Percentiles rank a stretch among this genome's conserved stretches.
These are phyloP conservation scores for Amphipyra tragopoginis DNA, from an alignment of 2,888 invertebrate genomes.

Conservation along the genomic window DNA sequence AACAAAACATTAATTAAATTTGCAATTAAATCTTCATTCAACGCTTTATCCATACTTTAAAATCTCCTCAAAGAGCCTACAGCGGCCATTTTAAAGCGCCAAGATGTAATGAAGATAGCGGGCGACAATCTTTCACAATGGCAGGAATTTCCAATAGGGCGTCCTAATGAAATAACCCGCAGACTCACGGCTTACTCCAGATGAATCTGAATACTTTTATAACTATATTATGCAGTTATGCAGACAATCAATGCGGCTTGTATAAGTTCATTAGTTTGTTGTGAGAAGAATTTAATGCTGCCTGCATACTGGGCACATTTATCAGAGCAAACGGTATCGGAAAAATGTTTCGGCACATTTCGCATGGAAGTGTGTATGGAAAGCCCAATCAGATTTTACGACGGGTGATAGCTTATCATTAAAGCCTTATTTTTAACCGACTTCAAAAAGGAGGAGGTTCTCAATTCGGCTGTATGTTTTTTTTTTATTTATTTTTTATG, in stretches of 20 bases:
- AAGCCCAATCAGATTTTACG: too few relatives aligned
- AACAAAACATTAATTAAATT: conserved; percentile 25
- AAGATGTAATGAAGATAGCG: conserved; percentile 55
- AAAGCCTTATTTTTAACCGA: too few relatives aligned
- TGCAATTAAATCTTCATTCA: not conserved
- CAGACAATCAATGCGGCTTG: conserved; percentile 33
- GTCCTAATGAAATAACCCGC: conserved; percentile 57
- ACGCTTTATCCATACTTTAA: conserved; percentile 10
- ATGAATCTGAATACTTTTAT: conserved; percentile 42
- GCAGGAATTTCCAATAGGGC: conserved; percentile 59
- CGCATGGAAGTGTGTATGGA: too few relatives aligned
- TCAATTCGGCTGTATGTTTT: too few relatives aligned
- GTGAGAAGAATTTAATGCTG: not conserved
- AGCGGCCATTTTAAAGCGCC: conserved; percentile 41
- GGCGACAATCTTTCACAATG: conserved; percentile 57
- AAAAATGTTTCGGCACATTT: too few relatives aligned
- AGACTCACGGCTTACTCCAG: conserved; percentile 20
- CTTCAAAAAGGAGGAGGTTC: too few relatives aligned
- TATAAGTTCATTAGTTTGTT: conserved; percentile 35
- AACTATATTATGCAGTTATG: conserved; percentile 29
- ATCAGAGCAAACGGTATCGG: too few relatives aligned
- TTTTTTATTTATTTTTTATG: too few relatives aligned
- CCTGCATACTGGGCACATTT: too few relatives aligned
- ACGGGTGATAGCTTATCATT: too few relatives aligned
- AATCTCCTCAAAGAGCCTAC: conserved; percentile 32